Percentiles rank a stretch among this genome's conserved stretches.
These are phyloP conservation scores for Brienomyrus longianalis DNA, from an alignment of 2,113 vertebrate species.

Conservation along the genomic window DNA sequence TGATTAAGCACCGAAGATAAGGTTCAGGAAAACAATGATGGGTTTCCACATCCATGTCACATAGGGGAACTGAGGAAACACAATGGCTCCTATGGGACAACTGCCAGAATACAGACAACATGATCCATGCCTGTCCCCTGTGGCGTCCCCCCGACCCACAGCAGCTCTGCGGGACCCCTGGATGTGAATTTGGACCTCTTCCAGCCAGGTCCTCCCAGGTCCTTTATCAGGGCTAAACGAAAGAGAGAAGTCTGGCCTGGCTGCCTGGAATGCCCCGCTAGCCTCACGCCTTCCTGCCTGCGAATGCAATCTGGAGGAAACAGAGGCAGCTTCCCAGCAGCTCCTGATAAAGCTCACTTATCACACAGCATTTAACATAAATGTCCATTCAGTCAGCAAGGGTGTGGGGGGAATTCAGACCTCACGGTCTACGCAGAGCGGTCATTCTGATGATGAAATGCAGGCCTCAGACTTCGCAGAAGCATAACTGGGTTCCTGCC, in stretches of 20 bases:
- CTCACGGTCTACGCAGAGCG: background rate
- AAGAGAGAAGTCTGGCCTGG: slow-evolving; percentile 44
- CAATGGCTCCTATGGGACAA: background rate
- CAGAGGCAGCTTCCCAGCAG: slow-evolving; percentile 52
- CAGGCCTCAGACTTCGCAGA: background rate
- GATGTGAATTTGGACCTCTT: background rate
- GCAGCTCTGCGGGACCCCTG: background rate
- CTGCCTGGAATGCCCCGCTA: slow-evolving; percentile 52
- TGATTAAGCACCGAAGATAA: background rate
- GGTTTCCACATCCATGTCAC: background rate
- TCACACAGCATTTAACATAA: slow-evolving; percentile 53
- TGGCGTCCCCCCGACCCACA: slow-evolving; percentile 21
- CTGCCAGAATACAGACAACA: background rate
- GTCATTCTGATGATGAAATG: background rate
- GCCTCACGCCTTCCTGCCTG: slow-evolving; percentile 61
- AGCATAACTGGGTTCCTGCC: background rate
- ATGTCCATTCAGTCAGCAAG: slow-evolving; percentile 32
- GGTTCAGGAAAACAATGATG: background rate
- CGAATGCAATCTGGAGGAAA: slow-evolving; percentile 62
- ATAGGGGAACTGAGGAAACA: background rate
- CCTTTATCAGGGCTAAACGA: slow-evolving; percentile 55
- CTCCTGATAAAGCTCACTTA: slow-evolving; percentile 65
- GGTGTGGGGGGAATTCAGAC: slow-evolving; percentile 14
- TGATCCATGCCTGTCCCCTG: background rate
- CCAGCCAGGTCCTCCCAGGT: slow-evolving; percentile 12